Base-by-base conservation (phyloP, 2,113 vertebrate genomes). In the Heterochromis multidens region DNA sequence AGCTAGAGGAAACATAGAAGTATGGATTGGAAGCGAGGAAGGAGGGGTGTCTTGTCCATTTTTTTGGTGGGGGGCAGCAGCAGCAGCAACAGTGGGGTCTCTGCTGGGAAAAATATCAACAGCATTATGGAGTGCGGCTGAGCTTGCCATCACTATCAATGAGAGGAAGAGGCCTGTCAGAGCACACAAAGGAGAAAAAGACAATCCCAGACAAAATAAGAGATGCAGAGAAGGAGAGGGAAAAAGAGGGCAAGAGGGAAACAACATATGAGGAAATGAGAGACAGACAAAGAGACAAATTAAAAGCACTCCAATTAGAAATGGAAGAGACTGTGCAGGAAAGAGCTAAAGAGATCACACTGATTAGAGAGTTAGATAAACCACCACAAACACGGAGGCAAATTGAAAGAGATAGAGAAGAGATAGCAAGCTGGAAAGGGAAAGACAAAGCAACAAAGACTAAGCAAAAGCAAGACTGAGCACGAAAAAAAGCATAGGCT, bases 131-230 rank as follows among this genome's bases (percentile, higher is more conserved):
- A 92, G 89, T 62, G 84, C 80, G 79, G 89, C 85, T 88, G 91
- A 91, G 92, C 84, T 88, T 93, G 92, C 95, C 94, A 92, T 94
- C 92, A 49, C 86, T 82, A 92, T 94, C 93, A 94, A 93, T 92
- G 89, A 93, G 92, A 92, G 92, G 94, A 95, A 94, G 89, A 92
- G 88, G 92, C 88, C 89, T 93, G 95, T 94, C 93, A 91, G 87
- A 59, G 83, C 57, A 58, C 89, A 94, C 90, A 94, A 95, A 93
- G 76, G 87, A 84, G 86, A 56, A 84, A 89, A 84, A 92, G 91
- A 86, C 81, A 92, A 89, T 80, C 29, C 11, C n/a, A 63, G 84
- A 92, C 82, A 88, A 85, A 90, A 87, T 27, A 33, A 52, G 70
- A 85, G 80, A 90, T 40, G 80, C 79, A 94, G 82, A 72, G 88